Conservation (phyloP, 1,140 invertebrate genomes). For the Sitodiplosis mosellana region DNA sequence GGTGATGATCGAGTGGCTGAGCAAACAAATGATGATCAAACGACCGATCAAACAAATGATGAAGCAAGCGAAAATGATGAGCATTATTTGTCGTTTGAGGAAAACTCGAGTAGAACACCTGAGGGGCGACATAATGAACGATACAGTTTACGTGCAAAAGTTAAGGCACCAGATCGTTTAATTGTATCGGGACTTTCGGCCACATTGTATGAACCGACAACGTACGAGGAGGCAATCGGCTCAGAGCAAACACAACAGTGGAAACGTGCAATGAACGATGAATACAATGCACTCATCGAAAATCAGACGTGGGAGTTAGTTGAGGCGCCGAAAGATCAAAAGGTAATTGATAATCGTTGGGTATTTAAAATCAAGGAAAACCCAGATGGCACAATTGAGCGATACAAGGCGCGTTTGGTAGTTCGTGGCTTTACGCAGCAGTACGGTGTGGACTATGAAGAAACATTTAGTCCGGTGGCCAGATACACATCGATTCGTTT, state of each 20-base stretch:
- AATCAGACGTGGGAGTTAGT: not conserved
- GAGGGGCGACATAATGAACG: not conserved
- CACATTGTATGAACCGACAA: not conserved
- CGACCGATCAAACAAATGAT: too few species aligned
- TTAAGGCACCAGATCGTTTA: not conserved
- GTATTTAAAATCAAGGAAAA: constrained; percentile 11
- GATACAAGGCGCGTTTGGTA: constrained; percentile 18
- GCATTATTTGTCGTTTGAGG: too few species aligned
- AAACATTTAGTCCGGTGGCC: constrained; percentile 13
- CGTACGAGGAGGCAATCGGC: constrained; percentile 4
- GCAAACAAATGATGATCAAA: too few species aligned
- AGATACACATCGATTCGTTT: constrained; percentile 10
- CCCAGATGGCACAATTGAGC: constrained; percentile 5
- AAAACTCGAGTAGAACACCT: not conserved
- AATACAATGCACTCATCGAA: constrained; percentile 3
- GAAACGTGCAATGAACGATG: constrained; percentile 6
- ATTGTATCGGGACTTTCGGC: not conserved
- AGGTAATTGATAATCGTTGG: constrained; percentile 6
- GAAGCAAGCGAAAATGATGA: too few species aligned
- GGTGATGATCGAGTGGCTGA: not conserved
- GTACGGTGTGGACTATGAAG: too few species aligned
- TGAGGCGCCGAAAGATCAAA: not conserved
- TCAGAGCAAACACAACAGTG: constrained; percentile 3
- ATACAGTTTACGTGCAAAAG: not conserved
- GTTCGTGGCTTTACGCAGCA: constrained; percentile 9